Base-by-base conservation (phyloP, 1,140 invertebrate species). In the Drosophila lowei region DNA sequence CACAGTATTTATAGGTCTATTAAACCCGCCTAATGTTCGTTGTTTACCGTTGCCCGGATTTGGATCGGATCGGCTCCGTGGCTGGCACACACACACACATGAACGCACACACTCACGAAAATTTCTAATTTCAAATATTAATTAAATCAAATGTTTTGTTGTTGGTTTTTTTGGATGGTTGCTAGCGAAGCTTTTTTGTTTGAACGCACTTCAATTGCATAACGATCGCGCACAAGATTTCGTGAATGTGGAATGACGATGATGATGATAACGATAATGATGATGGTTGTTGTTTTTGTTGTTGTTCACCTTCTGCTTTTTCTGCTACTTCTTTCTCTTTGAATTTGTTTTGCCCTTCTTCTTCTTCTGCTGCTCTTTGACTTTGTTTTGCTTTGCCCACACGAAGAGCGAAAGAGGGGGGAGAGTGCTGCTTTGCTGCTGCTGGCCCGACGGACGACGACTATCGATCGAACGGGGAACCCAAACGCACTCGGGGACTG, bases 401-500 rank as follows among this genome's bases (percentile, higher is more conserved):
- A 28, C 6, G 7, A 6, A 8, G 28, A 28, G 30, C 0, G 3
- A 11, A 8, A 38, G 34, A 13, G 3, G 11, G 34, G 4, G 1
- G 9, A 38, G 34, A 38, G 34, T 13, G 34, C 34, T 38, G 34
- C 34, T 38, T 38, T 38, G 34, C 34, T 38, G 34, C 34, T 38
- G 34, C 34, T 38, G 34, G 34, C 34, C 34, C 34, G 34, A 13
- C 34, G 64, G 34, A 80, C 58, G 73, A 62, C 84, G 77, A 80
- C 84, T 60, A 54, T 64, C 60, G 71, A 88, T 48, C 56, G 21
- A 54, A 72, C 66, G 61, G 62, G 49, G 54, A 38, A 63, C 68
- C 52, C 73, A 90, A 90, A 86, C 86, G 86, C 88, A 90, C 86
- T 90, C 86, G 76, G 90, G 88, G 86, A 89, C 86, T 90, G 83